Evolutionary conservation across 2,797 vertebrate species (phyloP), one percentile per base, ranked within the genome.

Genomic region (Pseudochirops corinnae): DNA sequence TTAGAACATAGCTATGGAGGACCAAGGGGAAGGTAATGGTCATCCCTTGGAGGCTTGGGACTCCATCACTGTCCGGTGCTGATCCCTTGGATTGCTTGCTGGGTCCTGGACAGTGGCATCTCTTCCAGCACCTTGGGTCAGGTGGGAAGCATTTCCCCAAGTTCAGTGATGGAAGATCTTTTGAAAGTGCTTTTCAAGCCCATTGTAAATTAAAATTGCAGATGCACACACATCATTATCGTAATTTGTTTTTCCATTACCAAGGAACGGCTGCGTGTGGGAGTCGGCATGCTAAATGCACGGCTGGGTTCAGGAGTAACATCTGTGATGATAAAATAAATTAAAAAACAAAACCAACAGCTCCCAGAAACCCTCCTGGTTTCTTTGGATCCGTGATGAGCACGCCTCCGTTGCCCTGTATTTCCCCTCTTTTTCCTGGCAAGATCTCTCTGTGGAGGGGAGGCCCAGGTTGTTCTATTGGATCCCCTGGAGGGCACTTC

Each of bases 231-330:
- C 55, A 93, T 94, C 67, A 90, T 95, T 92, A 62, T 28, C 93
- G 93, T 93, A 90, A 96, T 96, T 96, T 96, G 28, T 57, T 96
- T 93, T 7, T 94, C 50, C 55, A 93, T 33, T 95, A 97, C 90
- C 82, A 74, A 92, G 29, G 52, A 97, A 96, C 39, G 92, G 94
- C 93, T 94, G 55, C 96, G 95, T 94, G 67, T 58, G 53, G 91
- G 18, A 50, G 12, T 92, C 93, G 91, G 50, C 74, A 91, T 96
- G 55, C 55, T 92, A 55, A 96, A 95, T 82, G 74, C 95, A 52
- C 90, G 57, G 58, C 87, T 96, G n/a, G 55, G 91, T 96, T 58
- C 93, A 60, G 92, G 95, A 93, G 67, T 55, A 96, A 93, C 55
- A 82, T 94, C 55, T 97, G 60, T 91, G 90, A 58, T 90, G 31